phyloP scores from a whole-genome alignment of 1,140 invertebrate species.

The Aphidius ervi region DNA sequence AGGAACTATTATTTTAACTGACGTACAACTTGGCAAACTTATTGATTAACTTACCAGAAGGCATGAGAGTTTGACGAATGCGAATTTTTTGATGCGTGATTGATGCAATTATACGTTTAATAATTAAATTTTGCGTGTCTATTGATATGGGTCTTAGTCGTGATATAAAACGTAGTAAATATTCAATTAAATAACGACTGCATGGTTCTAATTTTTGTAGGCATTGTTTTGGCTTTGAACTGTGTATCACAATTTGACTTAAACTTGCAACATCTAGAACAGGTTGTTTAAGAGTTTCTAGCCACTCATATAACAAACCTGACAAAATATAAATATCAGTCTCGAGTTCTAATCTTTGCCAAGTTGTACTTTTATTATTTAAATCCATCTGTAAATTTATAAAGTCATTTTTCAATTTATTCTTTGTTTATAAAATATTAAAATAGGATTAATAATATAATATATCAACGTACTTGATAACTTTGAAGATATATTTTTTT shows the following conservation, averaged over 20 bases:
- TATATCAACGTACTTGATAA: constrained; percentile 38
- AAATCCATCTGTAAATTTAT: constrained; percentile 55
- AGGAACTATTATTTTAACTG: background rate
- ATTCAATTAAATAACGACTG: constrained; percentile 66
- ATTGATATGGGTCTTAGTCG: constrained; percentile 61
- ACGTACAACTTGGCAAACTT: constrained; percentile 5
- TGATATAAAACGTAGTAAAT: constrained; percentile 67
- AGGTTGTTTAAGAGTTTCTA: constrained; percentile 65
- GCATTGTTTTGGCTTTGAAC: constrained; percentile 58
- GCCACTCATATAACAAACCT: constrained; percentile 66
- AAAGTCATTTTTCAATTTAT: constrained; percentile 21
- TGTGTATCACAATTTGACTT: constrained; percentile 62
- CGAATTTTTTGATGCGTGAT: constrained; percentile 62
- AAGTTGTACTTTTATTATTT: constrained; percentile 64
- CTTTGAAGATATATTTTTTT: constrained; percentile 40
- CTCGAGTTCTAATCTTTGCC: constrained; percentile 64
- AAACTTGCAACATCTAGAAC: constrained; percentile 65
- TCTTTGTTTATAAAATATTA: constrained; percentile 29
- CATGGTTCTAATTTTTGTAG: constrained; percentile 61
- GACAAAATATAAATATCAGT: constrained; percentile 60
- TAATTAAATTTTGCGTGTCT: constrained; percentile 56
- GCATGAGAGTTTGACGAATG: constrained; percentile 55
- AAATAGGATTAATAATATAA: background rate
- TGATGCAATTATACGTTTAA: constrained; percentile 61
- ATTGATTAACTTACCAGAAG: constrained; percentile 45